Percentiles rank a stretch among this genome's conserved stretches.
Evolutionary conservation across 2,797 vertebrate genomes (phyloP).

Genomic region (Eidolon dupreanum): DNA sequence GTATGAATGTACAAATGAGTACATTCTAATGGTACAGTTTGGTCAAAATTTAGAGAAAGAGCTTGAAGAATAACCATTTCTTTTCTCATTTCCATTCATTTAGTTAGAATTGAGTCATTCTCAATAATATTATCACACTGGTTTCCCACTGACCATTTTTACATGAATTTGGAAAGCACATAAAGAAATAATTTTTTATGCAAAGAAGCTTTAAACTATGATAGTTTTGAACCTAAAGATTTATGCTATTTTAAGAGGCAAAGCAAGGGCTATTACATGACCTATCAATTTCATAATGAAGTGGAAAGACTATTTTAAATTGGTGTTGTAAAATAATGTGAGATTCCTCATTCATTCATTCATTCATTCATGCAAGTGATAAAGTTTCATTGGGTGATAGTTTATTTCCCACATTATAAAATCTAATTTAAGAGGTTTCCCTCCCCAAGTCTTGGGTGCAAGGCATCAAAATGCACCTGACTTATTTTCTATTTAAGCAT

Average conservation of each 20-base stretch:
- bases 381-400: neutral
- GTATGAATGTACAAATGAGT: neutral
- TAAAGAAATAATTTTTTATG: constrained; percentile 4
- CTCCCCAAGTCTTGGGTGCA: neutral
- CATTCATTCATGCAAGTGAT: neutral
- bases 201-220: neutral
- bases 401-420: neutral
- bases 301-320: neutral
- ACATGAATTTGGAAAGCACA: constrained; percentile 3
- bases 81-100: neutral
- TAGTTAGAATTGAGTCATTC: neutral
- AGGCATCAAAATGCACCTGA: neutral
- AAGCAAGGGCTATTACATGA: neutral
- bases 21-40: constrained; percentile 23
- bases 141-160: neutral
- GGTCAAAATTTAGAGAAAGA: constrained; percentile 38
- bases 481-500: constrained; percentile 20
- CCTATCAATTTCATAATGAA: constrained; percentile 3
- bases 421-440: neutral
- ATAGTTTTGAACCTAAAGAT: neutral
- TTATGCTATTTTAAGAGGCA: neutral
- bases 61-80: neutral
- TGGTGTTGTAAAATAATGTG: neutral
- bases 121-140: neutral
- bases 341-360: neutral